Conservation (phyloP, 2,888 invertebrate species). For the Melolontha melolontha region DNA sequence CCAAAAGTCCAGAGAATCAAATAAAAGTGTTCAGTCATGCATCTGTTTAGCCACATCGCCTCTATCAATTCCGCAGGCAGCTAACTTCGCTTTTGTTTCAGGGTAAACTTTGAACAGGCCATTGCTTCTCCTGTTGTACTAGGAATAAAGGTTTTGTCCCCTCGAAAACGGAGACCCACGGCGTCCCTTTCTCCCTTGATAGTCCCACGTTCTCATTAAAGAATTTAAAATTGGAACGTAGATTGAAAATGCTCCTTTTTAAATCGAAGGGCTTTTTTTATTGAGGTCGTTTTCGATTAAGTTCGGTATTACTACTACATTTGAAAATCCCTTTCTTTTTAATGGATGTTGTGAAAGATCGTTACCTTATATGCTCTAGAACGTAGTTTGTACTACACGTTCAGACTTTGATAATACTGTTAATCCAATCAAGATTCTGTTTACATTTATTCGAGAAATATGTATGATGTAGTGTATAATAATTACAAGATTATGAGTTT, state of each 20-base stretch:
- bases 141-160: constrained; percentile 43
- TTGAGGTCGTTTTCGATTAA: constrained; percentile 35
- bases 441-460: no score
- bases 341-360: constrained; percentile 1
- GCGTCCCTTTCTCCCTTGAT: constrained; percentile 30
- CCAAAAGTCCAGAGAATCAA: constrained; percentile 56
- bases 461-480: no score
- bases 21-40: constrained; percentile 58
- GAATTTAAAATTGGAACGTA: constrained; percentile 34
- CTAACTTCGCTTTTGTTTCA: constrained; percentile 50
- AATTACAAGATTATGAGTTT: no score
- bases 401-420: no score
- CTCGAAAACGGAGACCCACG: constrained; percentile 15
- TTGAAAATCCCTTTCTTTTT: constrained; percentile 19
- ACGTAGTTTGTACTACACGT: no score
- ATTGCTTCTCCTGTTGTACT: constrained; percentile 53
- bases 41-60: constrained; percentile 54
- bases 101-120: constrained; percentile 56
- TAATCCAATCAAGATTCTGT: no score
- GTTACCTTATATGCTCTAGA: constrained; percentile 1
- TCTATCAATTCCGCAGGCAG: constrained; percentile 46
- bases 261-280: constrained; percentile 24
- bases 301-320: constrained; percentile 24
- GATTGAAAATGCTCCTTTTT: constrained; percentile 27
- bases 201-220: constrained; percentile 33